Base-by-base conservation (phyloP, 1,140 invertebrate species). In the Drosophila arawakana region DNA sequence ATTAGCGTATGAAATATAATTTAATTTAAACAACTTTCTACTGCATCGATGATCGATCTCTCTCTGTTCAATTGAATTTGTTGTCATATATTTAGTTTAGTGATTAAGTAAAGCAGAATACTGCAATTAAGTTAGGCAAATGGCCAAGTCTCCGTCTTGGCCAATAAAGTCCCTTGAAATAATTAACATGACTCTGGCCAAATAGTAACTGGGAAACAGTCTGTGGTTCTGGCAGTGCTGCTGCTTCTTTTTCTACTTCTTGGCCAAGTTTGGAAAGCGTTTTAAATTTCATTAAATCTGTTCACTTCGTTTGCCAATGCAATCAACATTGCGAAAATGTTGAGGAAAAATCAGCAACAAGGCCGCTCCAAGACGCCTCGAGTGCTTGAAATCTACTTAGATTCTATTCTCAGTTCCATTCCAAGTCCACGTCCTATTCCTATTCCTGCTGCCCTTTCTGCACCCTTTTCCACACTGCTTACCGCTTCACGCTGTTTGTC, bases 211-310 rank as follows among this genome's bases (percentile, higher is more conserved):
- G 60, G 57, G 43, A 41, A 73, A 78, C 18, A 25, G 10, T 7
- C 35, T 62, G 58, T 25, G 46, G 54, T 46, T 39, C 18, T 25
- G 2, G 25, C 25, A 25, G 34, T 13, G 37, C 2, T 35, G 6
- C 21, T 30, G 9, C 11, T 30, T 30, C 7, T 21, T 30, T 8
- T n/a, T 13, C 58, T n/a, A n/a, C 30, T 52, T n/a, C 21, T 50
- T 13, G 34, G 44, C 18, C 21, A 61, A 61, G 54, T 55, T 84
- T 50, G 77, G 65, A 61, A 65, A 74, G 66, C 73, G 69, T 71
- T 86, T 86, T 83, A 88, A 86, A 86, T 88, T 88, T 88, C 83
- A 88, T 88, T 88, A 88, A 88, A 88, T 88, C 83, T 77, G 84
- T 77, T 89, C 84, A 88, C 83, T 88, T 88, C 83, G 83, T 88